Base-by-base conservation (phyloP, 2,113 vertebrate species). In the Numida meleagris region DNA sequence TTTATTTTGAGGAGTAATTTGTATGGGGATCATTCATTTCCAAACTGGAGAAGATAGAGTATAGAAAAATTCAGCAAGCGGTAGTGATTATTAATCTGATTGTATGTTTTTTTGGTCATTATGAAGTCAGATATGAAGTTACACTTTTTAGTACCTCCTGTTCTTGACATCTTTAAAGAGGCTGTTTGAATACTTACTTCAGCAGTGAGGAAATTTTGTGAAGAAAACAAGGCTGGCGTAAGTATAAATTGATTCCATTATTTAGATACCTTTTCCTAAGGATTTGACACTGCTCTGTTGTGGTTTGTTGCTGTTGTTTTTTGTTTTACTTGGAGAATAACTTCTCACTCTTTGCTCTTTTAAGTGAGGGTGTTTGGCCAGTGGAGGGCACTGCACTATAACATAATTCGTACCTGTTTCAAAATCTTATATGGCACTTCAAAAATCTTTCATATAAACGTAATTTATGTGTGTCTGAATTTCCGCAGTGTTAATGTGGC, bases 351-450 rank as follows among this genome's bases (percentile, higher is more conserved):
- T 92, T 68, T 66, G 3, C 29, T 38, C 17, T 74, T 45, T 42
- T 12, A 51, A 59, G 8, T 89, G 67, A 93, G 34, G 21, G 27
- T 1, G 6, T 51, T 81, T 94, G 91, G 43, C 90, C 97, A 84
- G 94, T 81, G 92, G 97, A 95, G 96, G 97, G 96, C 96, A 93
- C 86, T 96, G 31, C 55, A 8, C 51, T 46, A 79, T 92, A 96
- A 94, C 29, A 3, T 33, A 94, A 79, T 1, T 14, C 0, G 0
- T 50, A 91, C 55, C 59, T 34, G 18, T 43, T 89, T 79, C 6
- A 3, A 90, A 70, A 71, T 73, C 51, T 1, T 5, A 76, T 92
- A 88, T 80, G 65, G 90, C 82, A 73, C 65, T 94, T 88, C 77
- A 84, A 57, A 80, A 74, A 70, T 79, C 25, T 33, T 55, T 15